These are phyloP conservation scores for Mythimna ferrago DNA, from an alignment of 2,888 invertebrate species.

Conservation along the genomic window DNA sequence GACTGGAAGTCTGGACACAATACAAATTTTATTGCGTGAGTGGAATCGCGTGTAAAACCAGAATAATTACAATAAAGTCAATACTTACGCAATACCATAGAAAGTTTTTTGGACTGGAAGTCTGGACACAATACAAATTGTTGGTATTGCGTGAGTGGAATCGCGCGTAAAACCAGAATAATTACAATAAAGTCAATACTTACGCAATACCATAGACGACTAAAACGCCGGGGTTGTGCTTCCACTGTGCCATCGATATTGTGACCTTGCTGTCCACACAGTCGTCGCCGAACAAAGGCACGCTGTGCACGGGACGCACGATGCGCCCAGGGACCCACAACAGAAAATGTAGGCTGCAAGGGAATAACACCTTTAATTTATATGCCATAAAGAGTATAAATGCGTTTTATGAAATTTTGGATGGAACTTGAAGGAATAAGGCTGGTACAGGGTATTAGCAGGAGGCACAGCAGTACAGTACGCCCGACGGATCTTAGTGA, in stretches of 20 bases:
- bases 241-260: conserved; percentile 92
- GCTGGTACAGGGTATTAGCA: no score
- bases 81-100: no score
- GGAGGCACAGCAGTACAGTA: no score
- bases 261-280: conserved; percentile 91
- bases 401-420: neutral
- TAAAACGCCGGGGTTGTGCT: conserved; percentile 90
- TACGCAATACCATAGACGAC: conserved; percentile 91
- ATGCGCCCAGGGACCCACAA: conserved; percentile 86
- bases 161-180: no score
- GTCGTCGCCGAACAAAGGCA: conserved; percentile 91
- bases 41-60: no score
- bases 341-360: conserved; percentile 84
- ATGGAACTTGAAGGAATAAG: neutral
- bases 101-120: no score
- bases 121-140: no score
- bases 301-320: conserved; percentile 87
- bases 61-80: no score
- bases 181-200: conserved; percentile 71
- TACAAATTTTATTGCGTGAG: no score
- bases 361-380: conserved; percentile 6
- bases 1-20: no score
- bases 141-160: no score
- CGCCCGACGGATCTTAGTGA: no score
- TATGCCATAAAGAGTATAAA: neutral